These are phyloP conservation scores for Drosophila buzzatii DNA, from an alignment of 2,888 invertebrate genomes.

Conservation along the genomic window DNA sequence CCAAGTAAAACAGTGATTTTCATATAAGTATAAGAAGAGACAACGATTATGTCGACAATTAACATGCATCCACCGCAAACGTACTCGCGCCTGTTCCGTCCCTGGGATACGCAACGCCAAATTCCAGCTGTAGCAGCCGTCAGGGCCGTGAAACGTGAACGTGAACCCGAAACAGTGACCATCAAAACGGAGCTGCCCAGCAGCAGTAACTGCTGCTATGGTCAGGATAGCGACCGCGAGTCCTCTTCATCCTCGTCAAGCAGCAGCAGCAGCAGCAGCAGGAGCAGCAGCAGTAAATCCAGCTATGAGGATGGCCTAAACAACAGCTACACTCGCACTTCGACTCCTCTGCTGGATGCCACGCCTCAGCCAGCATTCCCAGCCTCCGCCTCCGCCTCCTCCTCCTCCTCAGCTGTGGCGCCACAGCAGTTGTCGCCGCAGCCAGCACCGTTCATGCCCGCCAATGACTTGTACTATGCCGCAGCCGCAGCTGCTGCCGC, in stretches of 20 bases:
- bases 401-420: slow-evolving; percentile 19
- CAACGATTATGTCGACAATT: slow-evolving; percentile 76
- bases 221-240: slow-evolving; percentile 72
- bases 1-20: slow-evolving; percentile 31
- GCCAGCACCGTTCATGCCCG: slow-evolving; percentile 47
- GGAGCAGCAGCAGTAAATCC: slow-evolving; percentile 59
- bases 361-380: slow-evolving; percentile 56
- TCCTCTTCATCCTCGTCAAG: slow-evolving; percentile 64
- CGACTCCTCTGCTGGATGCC: slow-evolving; percentile 55
- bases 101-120: slow-evolving; percentile 87
- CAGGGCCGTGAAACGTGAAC: slow-evolving; percentile 58
- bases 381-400: background rate
- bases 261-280: slow-evolving; percentile 22
- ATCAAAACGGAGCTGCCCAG: slow-evolving; percentile 58
- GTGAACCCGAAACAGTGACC: slow-evolving; percentile 41
- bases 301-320: slow-evolving; percentile 74
- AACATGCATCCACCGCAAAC: slow-evolving; percentile 85
- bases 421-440: slow-evolving; percentile 52
- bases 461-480: slow-evolving; percentile 67
- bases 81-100: slow-evolving; percentile 87
- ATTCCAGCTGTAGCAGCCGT: slow-evolving; percentile 42
- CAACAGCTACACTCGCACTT: slow-evolving; percentile 65
- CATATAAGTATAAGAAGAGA: slow-evolving; percentile 1
- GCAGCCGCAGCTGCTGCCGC: slow-evolving; percentile 72
- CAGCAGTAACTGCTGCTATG: slow-evolving; percentile 44